Evolutionary conservation across 2,888 invertebrate genomes (phyloP), one percentile per base, ranked within the genome.

Genomic region (Drosophila anomalipes): DNA sequence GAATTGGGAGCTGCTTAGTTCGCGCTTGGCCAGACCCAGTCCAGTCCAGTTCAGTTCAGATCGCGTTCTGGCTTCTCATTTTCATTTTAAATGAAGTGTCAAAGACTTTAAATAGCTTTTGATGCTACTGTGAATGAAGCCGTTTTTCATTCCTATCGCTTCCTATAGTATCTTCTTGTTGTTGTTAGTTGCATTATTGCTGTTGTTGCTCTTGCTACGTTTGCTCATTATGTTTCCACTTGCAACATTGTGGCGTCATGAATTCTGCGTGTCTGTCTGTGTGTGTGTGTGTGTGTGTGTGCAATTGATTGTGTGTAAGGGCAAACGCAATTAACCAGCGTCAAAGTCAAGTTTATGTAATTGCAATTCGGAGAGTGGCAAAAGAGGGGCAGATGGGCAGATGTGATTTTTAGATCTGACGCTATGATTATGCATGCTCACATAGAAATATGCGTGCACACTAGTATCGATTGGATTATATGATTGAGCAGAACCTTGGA

Each of bases 61-160:
- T 59, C 61, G 69, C 54, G 37, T 53, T 69, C 66, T 70, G 57
- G 72, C 77, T 83, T 86, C 89, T 83, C 83, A 84, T 87, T 91
- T 88, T 87, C 89, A 85, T 89, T 91, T 86, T 88, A 89, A 89
- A 90, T 89, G 90, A 89, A 91, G 89, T 91, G 89, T 89, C 89
- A 89, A 89, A 89, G 89, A 89, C 86, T 91, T 88, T 90, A 90
- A 89, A 91, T 89, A 79, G 91, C 88, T 91, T 89, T 91, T 82
- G 86, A 86, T 83, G 89, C 89, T 86, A 83, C 91, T 87, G 90
- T 82, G 88, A 87, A 87, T 87, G 85, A 89, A 90, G 84, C 81
- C 70, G 90, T 89, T 88, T 77, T 85, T 81, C 83, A 72, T 81
- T 79, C 39, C 81, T 41, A 71, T 77, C 57, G 37, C 51, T 51